A percentile compares a stretch with the other conserved stretches of the same genome.
Evolutionary conservation across 2,888 invertebrate species (phyloP).

Genomic region (Trichopria drosophilae): DNA sequence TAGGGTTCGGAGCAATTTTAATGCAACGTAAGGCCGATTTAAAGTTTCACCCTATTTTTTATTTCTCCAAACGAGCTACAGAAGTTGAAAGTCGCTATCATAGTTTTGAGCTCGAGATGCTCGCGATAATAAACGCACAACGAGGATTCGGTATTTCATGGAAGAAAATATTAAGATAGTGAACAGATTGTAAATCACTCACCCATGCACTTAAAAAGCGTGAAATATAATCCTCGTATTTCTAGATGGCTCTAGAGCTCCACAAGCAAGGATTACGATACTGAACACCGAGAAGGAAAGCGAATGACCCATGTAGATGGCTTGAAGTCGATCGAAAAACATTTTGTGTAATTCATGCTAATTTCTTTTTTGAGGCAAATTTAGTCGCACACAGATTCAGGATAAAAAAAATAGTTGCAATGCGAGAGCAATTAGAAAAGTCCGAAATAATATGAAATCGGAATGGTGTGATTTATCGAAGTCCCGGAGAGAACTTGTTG

Average conservation of each 20-base stretch:
- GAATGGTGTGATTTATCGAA: slow-evolving; percentile 26
- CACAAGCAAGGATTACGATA: slow-evolving; percentile 33
- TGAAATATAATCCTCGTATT: slow-evolving; percentile 43
- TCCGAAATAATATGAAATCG: slow-evolving; percentile 18
- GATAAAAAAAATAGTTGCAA: slow-evolving; percentile 6
- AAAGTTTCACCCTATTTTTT: slow-evolving; percentile 42
- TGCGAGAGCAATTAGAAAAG: slow-evolving; percentile 14
- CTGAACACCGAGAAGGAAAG: slow-evolving; percentile 34
- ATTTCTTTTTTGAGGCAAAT: slow-evolving; percentile 15
- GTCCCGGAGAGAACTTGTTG: slow-evolving; percentile 6
- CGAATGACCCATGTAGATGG: slow-evolving; percentile 41
- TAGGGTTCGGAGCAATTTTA: slow-evolving; percentile 45
- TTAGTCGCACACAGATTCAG: slow-evolving; percentile 4
- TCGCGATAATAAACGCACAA: slow-evolving; percentile 32
- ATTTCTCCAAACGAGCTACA: slow-evolving; percentile 43
- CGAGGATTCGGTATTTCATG: slow-evolving; percentile 38
- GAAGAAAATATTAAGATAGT: slow-evolving; percentile 42
- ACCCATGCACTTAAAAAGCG: slow-evolving; percentile 39
- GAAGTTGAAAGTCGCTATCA: slow-evolving; percentile 40
- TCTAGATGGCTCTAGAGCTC: slow-evolving; percentile 39
- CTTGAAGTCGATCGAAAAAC: slow-evolving; percentile 27
- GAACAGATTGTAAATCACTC: slow-evolving; percentile 42
- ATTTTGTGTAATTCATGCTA: slow-evolving; percentile 6
- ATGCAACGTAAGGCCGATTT: slow-evolving; percentile 43
- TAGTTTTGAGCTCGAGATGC: slow-evolving; percentile 44